Evolutionary conservation across 2,797 vertebrate genomes (phyloP), one percentile per base, ranked within the genome.

Genomic region (Fundulus diaphanus): DNA sequence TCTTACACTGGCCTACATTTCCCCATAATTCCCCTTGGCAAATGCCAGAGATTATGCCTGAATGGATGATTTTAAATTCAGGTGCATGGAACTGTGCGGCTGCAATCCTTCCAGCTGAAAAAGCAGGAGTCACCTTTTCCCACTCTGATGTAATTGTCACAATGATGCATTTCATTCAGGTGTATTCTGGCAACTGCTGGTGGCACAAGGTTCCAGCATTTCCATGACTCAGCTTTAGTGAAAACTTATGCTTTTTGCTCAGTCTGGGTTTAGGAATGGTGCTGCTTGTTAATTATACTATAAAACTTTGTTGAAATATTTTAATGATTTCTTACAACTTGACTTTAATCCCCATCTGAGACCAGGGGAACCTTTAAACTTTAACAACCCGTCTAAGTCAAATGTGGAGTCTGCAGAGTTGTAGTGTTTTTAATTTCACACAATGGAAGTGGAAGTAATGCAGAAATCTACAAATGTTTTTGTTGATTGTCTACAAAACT

Each of bases 1-100:
- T 59, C 83, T 79, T 70, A 69, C 33, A 70, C 52, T 83, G 88
- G 87, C 83, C 84, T 87, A 90, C 77, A 87, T 91, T 90, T 85
- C 68, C 73, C 61, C 61, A 68, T 31, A 75, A 83, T 85, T 72
- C 75, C 87, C 80, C 31, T 42, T 79, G 80, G 87, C 85, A 48
- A 87, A 80, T 74, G 72, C 75, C 59, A 74, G 68, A 79, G 67
- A 81, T 29, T 52, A 33, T 54, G 70, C 77, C 71, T 78, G 74
- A 75, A 82, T 85, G 77, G 86, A 81, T 81, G 74, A 79, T 85
- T 75, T 65, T 59, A 29, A 71, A 74, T 72, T 63, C 69, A 80
- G 82, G 81, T 77, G 66, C 71, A 72, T 72, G 69, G 56, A 73
- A 61, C 73, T 77, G 67, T 78, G 78, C 70, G 81, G 68, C 57